phyloP scores from a whole-genome alignment of 2,113 vertebrate species.

The Mirounga angustirostris region DNA sequence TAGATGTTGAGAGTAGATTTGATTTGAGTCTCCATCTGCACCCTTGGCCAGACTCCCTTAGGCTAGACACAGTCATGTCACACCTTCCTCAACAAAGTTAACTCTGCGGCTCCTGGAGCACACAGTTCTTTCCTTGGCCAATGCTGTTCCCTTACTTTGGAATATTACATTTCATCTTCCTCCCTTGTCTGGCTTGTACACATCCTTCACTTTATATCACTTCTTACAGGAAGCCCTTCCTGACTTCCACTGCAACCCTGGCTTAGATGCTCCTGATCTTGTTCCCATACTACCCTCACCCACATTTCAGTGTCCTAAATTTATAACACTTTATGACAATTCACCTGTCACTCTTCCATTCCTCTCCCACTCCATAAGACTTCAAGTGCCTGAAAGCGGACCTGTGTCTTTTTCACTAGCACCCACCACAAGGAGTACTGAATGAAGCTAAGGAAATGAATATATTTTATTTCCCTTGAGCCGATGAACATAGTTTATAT shows the following conservation, averaged over 20 bases:
- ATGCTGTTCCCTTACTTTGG: neutral
- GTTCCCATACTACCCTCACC: neutral
- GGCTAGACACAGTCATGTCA: neutral
- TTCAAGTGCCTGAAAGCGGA: neutral
- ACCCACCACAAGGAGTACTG: neutral
- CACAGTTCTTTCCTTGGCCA: neutral
- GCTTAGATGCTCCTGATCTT: neutral
- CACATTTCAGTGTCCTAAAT: neutral
- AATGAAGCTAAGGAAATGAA: neutral
- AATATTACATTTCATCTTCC: neutral
- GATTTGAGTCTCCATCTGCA: neutral
- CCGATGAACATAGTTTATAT: neutral
- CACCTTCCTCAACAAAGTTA: neutral
- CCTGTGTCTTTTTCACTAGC: neutral
- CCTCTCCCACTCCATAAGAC: neutral
- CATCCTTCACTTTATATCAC: neutral
- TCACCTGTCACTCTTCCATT: neutral
- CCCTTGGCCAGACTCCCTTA: neutral
- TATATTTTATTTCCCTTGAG: neutral
- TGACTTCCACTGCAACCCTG: neutral
- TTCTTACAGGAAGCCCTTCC: neutral
- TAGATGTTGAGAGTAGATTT: neutral
- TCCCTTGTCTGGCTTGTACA: neutral
- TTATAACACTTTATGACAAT: neutral
- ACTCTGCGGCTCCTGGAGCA: neutral